Percentiles rank a stretch among this genome's conserved stretches.
These are phyloP conservation scores for Zygaena filipendulae DNA, from an alignment of 2,888 invertebrate species.

Conservation along the genomic window DNA sequence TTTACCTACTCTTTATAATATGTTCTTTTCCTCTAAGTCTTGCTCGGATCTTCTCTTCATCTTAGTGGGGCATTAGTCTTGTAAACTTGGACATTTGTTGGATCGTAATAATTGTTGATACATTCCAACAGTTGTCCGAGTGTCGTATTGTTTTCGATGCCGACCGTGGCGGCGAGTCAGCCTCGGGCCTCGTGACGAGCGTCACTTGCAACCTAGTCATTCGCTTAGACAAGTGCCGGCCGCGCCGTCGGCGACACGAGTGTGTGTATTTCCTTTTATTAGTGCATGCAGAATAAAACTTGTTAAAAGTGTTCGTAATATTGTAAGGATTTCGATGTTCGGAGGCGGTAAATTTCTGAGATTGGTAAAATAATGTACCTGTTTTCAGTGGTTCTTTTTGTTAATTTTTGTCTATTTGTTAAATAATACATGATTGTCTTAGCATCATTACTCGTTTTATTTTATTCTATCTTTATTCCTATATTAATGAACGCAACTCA, in stretches of 20 bases:
- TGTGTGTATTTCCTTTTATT: slow-evolving; percentile 22
- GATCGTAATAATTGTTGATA: too few species aligned
- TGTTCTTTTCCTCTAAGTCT: too few species aligned
- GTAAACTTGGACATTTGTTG: too few species aligned
- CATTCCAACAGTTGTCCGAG: too few species aligned
- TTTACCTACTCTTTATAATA: neutral
- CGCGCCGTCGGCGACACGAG: slow-evolving; percentile 24
- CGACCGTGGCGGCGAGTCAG: too few species aligned
- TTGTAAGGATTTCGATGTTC: slow-evolving; percentile 59
- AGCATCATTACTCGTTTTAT: slow-evolving; percentile 50
- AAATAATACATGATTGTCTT: slow-evolving; percentile 64
- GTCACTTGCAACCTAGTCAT: slow-evolving; percentile 64
- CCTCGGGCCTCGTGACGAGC: slow-evolving; percentile 30
- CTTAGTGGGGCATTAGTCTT: too few species aligned
- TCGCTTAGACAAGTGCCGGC: slow-evolving; percentile 53
- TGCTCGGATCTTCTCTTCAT: too few species aligned
- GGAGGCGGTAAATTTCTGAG: slow-evolving; percentile 58
- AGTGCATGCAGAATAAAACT: slow-evolving; percentile 60
- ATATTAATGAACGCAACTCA: too few species aligned
- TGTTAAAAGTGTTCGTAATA: slow-evolving; percentile 65
- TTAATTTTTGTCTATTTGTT: slow-evolving; percentile 69
- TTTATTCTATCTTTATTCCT: too few species aligned
- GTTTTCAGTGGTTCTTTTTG: slow-evolving; percentile 66
- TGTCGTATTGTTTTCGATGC: too few species aligned
- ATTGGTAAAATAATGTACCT: slow-evolving; percentile 65